Conservation (phyloP, 2,888 invertebrate species). For the Coenonympha arcania region DNA sequence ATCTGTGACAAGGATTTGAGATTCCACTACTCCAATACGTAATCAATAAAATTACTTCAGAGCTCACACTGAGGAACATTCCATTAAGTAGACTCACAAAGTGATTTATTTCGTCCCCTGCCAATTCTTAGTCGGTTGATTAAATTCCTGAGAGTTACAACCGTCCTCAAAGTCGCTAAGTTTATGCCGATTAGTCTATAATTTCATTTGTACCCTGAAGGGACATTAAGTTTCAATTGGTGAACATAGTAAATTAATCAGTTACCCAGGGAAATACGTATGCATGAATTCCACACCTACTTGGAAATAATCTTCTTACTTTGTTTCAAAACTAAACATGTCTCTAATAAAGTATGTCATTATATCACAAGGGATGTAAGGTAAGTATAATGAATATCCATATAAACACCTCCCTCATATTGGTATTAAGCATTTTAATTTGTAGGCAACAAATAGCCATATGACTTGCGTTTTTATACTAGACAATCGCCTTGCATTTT, state of each 20-base stretch:
- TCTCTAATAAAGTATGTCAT: too few relatives aligned
- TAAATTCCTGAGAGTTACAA: slow-evolving; percentile 56
- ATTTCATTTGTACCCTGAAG: slow-evolving; percentile 40
- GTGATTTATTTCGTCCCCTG: slow-evolving; percentile 51
- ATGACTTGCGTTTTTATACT: too few relatives aligned
- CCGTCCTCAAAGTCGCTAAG: slow-evolving; percentile 51
- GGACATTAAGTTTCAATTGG: slow-evolving; percentile 5
- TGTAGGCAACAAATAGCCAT: too few relatives aligned
- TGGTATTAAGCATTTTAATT: too few relatives aligned
- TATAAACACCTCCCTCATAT: too few relatives aligned
- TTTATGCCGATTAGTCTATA: slow-evolving; percentile 60
- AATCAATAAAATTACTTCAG: slow-evolving; percentile 27
- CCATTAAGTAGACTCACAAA: slow-evolving; percentile 28
- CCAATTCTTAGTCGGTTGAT: slow-evolving; percentile 62
- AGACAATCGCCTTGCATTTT: too few relatives aligned
- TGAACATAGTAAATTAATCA: slow-evolving; percentile 11
- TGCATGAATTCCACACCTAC: too few relatives aligned
- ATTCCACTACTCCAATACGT: slow-evolving; percentile 13
- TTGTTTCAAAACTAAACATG: too few relatives aligned
- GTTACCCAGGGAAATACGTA: too few relatives aligned
- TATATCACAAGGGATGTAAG: too few relatives aligned
- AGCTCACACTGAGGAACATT: slow-evolving; percentile 24
- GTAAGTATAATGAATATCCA: too few relatives aligned
- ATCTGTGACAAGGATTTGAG: slow-evolving; percentile 17
- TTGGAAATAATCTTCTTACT: too few relatives aligned